phyloP scores from a whole-genome alignment of 2,797 vertebrate species.

The Anguilla marmorata region DNA sequence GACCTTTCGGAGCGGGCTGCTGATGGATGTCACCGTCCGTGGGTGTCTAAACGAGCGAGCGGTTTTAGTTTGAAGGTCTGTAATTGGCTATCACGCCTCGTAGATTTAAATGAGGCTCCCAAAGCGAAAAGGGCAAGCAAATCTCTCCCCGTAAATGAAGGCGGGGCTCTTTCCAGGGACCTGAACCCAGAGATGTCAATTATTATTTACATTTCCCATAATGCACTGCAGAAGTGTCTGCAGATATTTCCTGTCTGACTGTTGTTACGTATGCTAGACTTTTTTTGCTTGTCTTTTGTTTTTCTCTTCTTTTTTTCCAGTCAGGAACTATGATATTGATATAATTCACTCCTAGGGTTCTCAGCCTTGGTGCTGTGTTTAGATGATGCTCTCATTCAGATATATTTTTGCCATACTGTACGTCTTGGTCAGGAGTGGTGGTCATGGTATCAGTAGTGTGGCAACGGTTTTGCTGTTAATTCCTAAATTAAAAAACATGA shows the following conservation, averaged over 20 bases:
- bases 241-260: background rate
- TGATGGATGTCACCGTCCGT: background rate
- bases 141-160: conserved; percentile 2
- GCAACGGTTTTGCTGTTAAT: background rate
- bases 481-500: no score
- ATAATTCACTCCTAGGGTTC: background rate
- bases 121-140: conserved; percentile 23
- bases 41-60: background rate
- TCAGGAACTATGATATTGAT: background rate
- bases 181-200: background rate
- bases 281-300: background rate
- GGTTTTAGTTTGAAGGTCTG: background rate
- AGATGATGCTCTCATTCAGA: background rate
- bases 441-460: background rate
- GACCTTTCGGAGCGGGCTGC: background rate
- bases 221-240: background rate
- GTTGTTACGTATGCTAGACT: background rate
- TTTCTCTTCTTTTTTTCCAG: background rate
- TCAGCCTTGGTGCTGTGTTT: background rate
- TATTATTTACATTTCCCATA: conserved; percentile 19
- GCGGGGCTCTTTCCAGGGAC: conserved; percentile 6
- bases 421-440: background rate
- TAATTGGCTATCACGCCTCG: background rate
- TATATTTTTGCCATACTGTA: background rate
- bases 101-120: background rate